A percentile compares a stretch with the other conserved stretches of the same genome.
These are phyloP conservation scores for Drosophila diplacantha DNA, from an alignment of 2,888 invertebrate species.

Conservation along the genomic window DNA sequence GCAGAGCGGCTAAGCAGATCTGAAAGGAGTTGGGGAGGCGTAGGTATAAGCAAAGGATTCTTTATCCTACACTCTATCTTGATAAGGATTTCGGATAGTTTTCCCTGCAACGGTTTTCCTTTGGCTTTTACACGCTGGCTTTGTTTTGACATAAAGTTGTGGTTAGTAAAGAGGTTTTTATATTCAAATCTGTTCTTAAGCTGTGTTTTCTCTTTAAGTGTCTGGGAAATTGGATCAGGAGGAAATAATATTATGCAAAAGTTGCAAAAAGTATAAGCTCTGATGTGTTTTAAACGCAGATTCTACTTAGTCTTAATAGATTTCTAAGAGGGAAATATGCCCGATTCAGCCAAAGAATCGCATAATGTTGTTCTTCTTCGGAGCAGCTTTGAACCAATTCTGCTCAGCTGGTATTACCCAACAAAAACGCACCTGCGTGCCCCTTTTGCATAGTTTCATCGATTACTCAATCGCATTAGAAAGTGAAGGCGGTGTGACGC, in stretches of 20 bases:
- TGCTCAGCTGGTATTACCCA: conserved; percentile 8
- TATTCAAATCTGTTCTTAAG: not conserved
- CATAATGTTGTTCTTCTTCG: not conserved
- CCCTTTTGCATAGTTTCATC: conserved; percentile 10
- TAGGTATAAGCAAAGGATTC: not conserved
- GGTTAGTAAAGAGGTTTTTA: no score
- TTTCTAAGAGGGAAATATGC: not conserved
- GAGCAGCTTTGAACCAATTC: conserved; percentile 1
- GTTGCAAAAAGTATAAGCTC: not conserved
- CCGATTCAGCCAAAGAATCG: not conserved
- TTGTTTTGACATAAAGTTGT: not conserved
- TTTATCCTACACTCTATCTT: not conserved
- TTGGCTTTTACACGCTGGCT: not conserved
- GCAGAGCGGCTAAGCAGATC: conserved; percentile 86
- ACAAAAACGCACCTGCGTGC: conserved; percentile 8
- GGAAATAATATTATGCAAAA: not conserved
- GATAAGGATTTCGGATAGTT: no score
- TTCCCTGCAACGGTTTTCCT: not conserved
- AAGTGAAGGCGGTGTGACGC: conserved; percentile 57
- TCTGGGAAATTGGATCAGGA: not conserved
- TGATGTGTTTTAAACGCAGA: not conserved
- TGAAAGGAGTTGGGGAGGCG: conserved; percentile 71
- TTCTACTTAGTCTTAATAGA: not conserved
- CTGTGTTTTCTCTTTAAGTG: not conserved
- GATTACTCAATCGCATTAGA: conserved; percentile 64